Evolutionary conservation across 2,888 invertebrate genomes (phyloP).

Genomic region (Ernsta delagoae): DNA sequence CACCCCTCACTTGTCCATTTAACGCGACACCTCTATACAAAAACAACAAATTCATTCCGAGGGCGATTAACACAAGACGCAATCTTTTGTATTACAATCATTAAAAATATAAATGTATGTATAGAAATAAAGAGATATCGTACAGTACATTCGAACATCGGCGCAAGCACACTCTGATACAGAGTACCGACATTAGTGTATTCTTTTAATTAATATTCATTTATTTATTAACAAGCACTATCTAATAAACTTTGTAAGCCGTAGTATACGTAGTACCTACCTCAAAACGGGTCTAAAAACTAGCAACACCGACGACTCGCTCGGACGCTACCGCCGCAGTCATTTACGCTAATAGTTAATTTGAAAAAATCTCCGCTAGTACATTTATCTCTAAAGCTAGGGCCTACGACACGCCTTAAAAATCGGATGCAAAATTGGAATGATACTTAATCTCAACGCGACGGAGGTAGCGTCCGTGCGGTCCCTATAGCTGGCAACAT

Average conservation of each 20-base stretch:
- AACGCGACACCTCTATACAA: slow-evolving; percentile 63
- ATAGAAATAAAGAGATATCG: slow-evolving; percentile 60
- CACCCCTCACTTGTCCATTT: slow-evolving; percentile 61
- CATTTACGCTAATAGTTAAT: slow-evolving; percentile 13
- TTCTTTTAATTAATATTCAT: slow-evolving; percentile 38
- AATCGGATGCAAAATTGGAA: slow-evolving; percentile 15
- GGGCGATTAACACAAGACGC: slow-evolving; percentile 56
- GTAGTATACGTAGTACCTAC: slow-evolving; percentile 37
- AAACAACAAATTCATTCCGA: slow-evolving; percentile 58
- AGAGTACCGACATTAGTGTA: slow-evolving; percentile 67
- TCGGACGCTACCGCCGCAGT: slow-evolving; percentile 22
- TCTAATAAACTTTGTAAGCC: slow-evolving; percentile 61
- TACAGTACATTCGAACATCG: slow-evolving; percentile 61
- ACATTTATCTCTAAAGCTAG: slow-evolving; percentile 21
- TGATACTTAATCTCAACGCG: slow-evolving; percentile 17
- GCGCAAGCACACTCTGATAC: slow-evolving; percentile 72
- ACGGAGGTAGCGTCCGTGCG: slow-evolving; percentile 15
- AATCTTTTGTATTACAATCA: slow-evolving; percentile 60
- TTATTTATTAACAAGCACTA: slow-evolving; percentile 75
- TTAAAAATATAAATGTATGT: slow-evolving; percentile 48
- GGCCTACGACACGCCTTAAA: slow-evolving; percentile 7
- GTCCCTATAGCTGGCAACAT: slow-evolving; percentile 16
- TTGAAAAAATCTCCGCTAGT: slow-evolving; percentile 30
- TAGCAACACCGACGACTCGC: slow-evolving; percentile 21
- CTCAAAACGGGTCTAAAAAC: slow-evolving; percentile 28